Evolutionary conservation across 2,113 vertebrate genomes (phyloP).

Genomic region (Rhinolophus ferrumequinum): DNA sequence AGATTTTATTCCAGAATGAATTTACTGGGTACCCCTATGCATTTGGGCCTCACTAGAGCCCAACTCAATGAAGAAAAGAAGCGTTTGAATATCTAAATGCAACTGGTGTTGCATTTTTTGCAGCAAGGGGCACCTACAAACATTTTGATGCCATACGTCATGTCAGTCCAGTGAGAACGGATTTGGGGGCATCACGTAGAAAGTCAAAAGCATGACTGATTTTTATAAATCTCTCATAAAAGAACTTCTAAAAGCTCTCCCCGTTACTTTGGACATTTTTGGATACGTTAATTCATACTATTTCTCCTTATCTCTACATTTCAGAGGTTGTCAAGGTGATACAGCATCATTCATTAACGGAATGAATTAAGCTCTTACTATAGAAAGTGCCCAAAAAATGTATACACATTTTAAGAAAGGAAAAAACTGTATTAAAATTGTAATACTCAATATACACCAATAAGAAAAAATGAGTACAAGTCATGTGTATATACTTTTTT

Average conservation of each 20-base stretch:
- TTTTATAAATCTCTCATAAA: not conserved
- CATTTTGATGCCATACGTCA: not conserved
- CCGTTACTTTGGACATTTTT: not conserved
- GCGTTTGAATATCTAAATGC: not conserved
- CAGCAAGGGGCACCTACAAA: not conserved
- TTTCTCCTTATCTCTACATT: not conserved
- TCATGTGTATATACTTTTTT: too few relatives aligned
- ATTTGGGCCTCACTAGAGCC: not conserved
- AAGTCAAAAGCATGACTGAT: not conserved
- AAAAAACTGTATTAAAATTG: too few relatives aligned
- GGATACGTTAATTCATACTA: not conserved
- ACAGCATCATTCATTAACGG: not conserved
- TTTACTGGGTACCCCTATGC: not conserved
- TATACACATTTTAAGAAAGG: too few relatives aligned
- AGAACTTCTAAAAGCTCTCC: not conserved
- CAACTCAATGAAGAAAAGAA: not conserved
- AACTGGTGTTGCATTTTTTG: slow-evolving; percentile 18
- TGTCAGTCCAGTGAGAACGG: not conserved
- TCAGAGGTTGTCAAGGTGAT: not conserved
- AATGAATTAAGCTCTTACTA: not conserved
- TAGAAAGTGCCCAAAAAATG: too few relatives aligned
- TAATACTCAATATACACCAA: too few relatives aligned
- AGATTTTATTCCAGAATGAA: slow-evolving; percentile 68
- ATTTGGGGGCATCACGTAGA: not conserved
- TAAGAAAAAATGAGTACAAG: too few relatives aligned